Conservation (phyloP, 2,797 vertebrate species). For the Myotis vivesi region DNA sequence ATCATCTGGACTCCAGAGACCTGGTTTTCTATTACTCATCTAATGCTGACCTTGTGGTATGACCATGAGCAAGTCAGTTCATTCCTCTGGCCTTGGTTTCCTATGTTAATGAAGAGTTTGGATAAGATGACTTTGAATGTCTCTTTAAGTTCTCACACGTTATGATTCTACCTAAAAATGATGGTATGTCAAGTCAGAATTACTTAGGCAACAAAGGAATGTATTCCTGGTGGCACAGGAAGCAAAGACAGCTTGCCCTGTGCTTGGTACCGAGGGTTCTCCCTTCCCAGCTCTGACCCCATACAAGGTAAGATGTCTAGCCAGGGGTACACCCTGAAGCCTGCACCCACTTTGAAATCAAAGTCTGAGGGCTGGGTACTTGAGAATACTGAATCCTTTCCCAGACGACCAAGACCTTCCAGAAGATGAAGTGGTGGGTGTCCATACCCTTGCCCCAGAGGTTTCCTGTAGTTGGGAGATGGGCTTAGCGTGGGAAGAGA, state of each 20-base stretch:
- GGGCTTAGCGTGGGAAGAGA: neutral
- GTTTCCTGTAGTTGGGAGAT: too few relatives aligned
- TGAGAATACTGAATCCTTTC: neutral
- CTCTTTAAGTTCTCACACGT: neutral
- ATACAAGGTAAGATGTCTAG: neutral
- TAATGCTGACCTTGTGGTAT: neutral
- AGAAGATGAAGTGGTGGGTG: neutral
- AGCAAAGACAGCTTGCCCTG: neutral
- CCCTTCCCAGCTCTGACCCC: neutral
- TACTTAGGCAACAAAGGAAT: neutral
- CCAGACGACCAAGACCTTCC: neutral
- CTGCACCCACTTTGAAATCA: neutral
- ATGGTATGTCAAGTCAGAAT: neutral
- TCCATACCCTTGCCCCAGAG: neutral
- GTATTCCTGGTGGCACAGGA: neutral
- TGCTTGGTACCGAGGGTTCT: neutral
- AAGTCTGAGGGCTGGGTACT: neutral
- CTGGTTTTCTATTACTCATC: neutral
- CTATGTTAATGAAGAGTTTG: neutral
- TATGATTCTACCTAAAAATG: neutral
- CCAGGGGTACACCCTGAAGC: neutral
- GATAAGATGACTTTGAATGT: neutral
- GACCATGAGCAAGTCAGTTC: neutral
- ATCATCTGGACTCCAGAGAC: neutral
- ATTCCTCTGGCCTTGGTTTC: neutral